Evolutionary conservation across 1,140 invertebrate genomes (phyloP).

Genomic region (Drosophila nigromelanica): DNA sequence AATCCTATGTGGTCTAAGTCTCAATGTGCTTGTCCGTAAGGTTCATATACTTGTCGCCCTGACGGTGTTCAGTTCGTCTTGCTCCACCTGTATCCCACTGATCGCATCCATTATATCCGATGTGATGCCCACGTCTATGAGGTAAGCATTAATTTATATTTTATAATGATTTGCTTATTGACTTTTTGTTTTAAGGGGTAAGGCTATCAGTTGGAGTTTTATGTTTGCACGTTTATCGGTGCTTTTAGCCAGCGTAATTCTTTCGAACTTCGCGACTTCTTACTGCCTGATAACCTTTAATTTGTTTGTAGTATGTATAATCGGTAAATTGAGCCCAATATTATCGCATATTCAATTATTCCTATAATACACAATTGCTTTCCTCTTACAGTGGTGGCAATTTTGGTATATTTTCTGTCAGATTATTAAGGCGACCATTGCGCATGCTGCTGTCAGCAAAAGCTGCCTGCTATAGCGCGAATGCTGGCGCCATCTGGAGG

Average conservation of each 20-base stretch:
- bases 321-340: constrained; percentile 23
- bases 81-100: background rate
- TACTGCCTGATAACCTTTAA: constrained; percentile 37
- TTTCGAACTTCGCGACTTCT: background rate
- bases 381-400: background rate
- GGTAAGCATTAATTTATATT: constrained; percentile 19
- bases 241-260: background rate
- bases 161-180: background rate
- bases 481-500: constrained; percentile 2
- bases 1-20: background rate
- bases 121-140: constrained; percentile 25
- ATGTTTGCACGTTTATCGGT: constrained; percentile 2
- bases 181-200: constrained; percentile 12
- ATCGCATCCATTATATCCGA: background rate
- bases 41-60: background rate
- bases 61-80: constrained; percentile 10
- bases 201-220: constrained; percentile 5
- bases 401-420: constrained; percentile 6
- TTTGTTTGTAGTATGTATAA: constrained; percentile 1
- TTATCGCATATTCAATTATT: no score
- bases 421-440: no score
- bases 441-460: background rate
- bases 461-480: constrained; percentile 2
- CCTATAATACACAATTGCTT: background rate
- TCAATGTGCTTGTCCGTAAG: background rate